These are phyloP conservation scores for Sesia bembeciformis DNA, from an alignment of 2,888 invertebrate species.

Conservation along the genomic window DNA sequence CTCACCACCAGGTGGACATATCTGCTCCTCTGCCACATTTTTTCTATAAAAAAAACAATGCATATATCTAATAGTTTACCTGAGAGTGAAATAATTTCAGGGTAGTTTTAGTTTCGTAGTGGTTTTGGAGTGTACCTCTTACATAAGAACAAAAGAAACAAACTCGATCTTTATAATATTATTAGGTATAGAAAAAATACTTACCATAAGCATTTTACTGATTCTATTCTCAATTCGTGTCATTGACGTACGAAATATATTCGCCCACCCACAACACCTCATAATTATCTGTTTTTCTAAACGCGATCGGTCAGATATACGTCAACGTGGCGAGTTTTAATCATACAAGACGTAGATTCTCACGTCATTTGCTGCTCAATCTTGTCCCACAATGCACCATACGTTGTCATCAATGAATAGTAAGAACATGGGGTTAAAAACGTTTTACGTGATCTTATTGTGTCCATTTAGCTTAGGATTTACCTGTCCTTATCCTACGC, in stretches of 20 bases:
- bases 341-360: constrained; percentile 19
- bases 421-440: background rate
- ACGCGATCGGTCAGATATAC: background rate
- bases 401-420: background rate
- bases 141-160: too few relatives aligned
- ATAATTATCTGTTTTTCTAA: background rate
- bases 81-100: too few relatives aligned
- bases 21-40: too few relatives aligned
- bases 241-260: background rate
- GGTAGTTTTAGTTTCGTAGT: too few relatives aligned
- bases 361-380: constrained; percentile 57
- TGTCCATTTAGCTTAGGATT: constrained; percentile 25
- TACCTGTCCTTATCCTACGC: constrained; percentile 19
- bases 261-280: background rate
- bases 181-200: background rate
- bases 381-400: constrained; percentile 24
- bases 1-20: too few relatives aligned
- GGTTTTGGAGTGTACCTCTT: too few relatives aligned
- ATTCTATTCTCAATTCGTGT: background rate
- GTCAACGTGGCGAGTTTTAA: background rate
- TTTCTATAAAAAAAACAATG: too few relatives aligned
- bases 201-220: background rate
- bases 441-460: constrained; percentile 38
- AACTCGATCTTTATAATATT: background rate
- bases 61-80: too few relatives aligned